These are phyloP conservation scores for Molossus alvarezi DNA, from an alignment of 2,797 vertebrate genomes.

Conservation along the genomic window DNA sequence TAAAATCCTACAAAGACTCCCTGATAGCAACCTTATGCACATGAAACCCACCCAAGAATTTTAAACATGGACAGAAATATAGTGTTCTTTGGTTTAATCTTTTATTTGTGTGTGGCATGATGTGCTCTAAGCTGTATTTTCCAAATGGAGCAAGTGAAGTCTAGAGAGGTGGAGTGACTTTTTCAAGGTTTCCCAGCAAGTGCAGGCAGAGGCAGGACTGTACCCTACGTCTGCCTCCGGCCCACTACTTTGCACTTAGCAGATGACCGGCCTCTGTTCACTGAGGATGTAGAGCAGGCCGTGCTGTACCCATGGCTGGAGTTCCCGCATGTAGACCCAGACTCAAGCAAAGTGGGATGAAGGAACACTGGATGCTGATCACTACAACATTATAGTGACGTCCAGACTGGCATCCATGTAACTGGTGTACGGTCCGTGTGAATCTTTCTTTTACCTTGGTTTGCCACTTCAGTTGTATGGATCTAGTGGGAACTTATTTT, in stretches of 20 bases:
- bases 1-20: conserved; percentile 63
- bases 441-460: not conserved
- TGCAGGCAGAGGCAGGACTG: not conserved
- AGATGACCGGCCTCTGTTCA: not conserved
- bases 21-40: conserved; percentile 39
- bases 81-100: not conserved
- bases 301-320: not conserved
- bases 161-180: not conserved
- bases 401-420: not conserved
- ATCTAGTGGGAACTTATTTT: not conserved
- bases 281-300: not conserved
- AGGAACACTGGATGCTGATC: not conserved
- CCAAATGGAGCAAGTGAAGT: not conserved
- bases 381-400: not conserved
- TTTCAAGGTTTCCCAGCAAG: not conserved
- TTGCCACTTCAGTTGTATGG: not conserved
- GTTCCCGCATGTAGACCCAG: not conserved
- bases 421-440: not conserved
- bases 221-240: not conserved
- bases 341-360: not conserved
- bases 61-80: conserved; percentile 53
- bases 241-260: fast-evolving
- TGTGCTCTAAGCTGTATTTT: conserved; percentile 13
- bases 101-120: not conserved
- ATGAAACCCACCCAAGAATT: conserved; percentile 51